These are phyloP conservation scores for Ormyrus thymus DNA, from an alignment of 2,888 invertebrate genomes.

Conservation along the genomic window DNA sequence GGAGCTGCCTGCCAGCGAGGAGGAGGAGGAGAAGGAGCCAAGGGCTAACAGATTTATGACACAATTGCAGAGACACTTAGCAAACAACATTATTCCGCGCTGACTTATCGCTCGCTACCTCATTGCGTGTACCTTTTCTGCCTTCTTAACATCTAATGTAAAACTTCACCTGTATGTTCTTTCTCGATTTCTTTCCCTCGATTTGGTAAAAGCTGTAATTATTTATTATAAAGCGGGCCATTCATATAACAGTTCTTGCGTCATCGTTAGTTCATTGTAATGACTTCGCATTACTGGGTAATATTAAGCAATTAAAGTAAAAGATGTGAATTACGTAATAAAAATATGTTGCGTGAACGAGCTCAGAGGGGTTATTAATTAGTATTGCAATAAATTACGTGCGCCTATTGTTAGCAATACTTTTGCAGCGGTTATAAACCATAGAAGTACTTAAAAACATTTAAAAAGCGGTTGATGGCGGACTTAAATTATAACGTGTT, in stretches of 20 bases:
- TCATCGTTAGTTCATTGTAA: not conserved
- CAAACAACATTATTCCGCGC: slow-evolving; percentile 47
- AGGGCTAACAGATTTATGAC: slow-evolving; percentile 36
- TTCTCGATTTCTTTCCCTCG: too few relatives aligned
- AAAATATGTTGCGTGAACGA: too few relatives aligned
- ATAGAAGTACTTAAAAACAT: not conserved
- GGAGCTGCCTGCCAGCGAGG: not conserved
- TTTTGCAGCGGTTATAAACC: not conserved
- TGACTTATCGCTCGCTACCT: slow-evolving; percentile 40
- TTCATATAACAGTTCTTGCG: too few relatives aligned
- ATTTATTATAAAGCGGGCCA: too few relatives aligned
- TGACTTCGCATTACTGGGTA: not conserved
- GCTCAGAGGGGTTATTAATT: slow-evolving; percentile 1
- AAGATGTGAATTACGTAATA: not conserved
- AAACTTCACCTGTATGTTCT: too few relatives aligned
- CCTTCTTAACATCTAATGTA: not conserved
- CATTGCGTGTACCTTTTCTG: not conserved
- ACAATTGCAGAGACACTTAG: slow-evolving; percentile 37
- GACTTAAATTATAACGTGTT: too few relatives aligned
- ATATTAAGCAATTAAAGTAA: slow-evolving; percentile 14
- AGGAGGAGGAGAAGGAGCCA: not conserved
- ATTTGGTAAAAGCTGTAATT: too few relatives aligned
- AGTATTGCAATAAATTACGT: slow-evolving; percentile 1
- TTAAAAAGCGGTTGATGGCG: too few relatives aligned
- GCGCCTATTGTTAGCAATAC: not conserved